These are phyloP conservation scores for Macrophya annulata DNA, from an alignment of 2,888 invertebrate genomes.

Conservation along the genomic window DNA sequence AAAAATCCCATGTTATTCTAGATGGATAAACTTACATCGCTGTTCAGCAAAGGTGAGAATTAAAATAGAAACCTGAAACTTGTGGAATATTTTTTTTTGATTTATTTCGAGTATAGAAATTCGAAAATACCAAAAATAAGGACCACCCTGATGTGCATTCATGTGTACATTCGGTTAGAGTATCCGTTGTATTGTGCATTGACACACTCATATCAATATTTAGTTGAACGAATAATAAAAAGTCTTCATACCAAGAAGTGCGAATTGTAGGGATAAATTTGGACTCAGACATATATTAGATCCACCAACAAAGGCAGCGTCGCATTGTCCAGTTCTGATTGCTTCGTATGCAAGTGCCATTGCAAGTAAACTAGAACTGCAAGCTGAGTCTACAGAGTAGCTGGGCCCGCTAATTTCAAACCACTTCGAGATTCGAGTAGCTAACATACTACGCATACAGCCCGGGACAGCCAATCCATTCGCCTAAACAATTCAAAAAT, in stretches of 20 bases:
- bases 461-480: slow-evolving; percentile 87
- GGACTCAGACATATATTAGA: slow-evolving; percentile 92
- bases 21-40: no score
- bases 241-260: slow-evolving; percentile 80
- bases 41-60: no score
- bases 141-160: no score
- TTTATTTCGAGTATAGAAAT: no score
- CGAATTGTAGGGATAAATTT: slow-evolving; percentile 92
- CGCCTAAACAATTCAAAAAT: slow-evolving; percentile 65
- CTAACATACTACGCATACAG: slow-evolving; percentile 94
- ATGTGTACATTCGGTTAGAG: no score
- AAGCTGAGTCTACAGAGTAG: slow-evolving; percentile 93
- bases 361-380: slow-evolving; percentile 95
- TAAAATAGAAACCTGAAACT: no score
- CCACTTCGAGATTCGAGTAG: slow-evolving; percentile 95
- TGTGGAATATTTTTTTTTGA: no score
- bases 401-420: slow-evolving; percentile 94
- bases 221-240: not conserved
- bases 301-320: slow-evolving; percentile 94
- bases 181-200: not conserved
- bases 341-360: slow-evolving; percentile 90
- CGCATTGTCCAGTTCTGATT: slow-evolving; percentile 90
- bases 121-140: no score
- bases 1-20: no score
- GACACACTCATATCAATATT: not conserved